A percentile compares a stretch with the other conserved stretches of the same genome.
These are phyloP conservation scores for Nephrotoma appendiculata DNA, from an alignment of 2,888 invertebrate species.

Conservation along the genomic window DNA sequence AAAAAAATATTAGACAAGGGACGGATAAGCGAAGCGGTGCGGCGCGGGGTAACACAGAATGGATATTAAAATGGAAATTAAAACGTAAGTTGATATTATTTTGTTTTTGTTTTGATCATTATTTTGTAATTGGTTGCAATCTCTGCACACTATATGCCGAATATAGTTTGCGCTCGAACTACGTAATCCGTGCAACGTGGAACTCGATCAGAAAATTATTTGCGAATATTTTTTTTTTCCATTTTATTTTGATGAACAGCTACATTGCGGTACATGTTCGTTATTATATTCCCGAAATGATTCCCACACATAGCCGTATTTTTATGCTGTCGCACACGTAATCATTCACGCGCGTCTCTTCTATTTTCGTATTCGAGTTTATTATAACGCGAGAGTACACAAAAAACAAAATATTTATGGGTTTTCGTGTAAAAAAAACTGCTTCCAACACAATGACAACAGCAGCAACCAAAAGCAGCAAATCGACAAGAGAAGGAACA, in stretches of 20 bases:
- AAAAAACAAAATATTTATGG: background rate
- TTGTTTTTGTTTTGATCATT: background rate
- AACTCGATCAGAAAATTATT: background rate
- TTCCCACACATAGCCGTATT: background rate
- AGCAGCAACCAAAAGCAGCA: background rate
- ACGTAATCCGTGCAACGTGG: background rate
- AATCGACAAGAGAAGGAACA: background rate
- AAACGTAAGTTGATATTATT: background rate
- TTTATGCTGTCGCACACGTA: background rate
- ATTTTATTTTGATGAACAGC: background rate
- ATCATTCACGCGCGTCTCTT: background rate
- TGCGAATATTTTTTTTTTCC: background rate
- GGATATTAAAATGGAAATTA: background rate
- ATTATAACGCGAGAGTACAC: background rate
- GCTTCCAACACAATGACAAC: background rate
- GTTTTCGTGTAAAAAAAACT: background rate
- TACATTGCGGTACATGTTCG: background rate
- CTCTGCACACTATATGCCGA: background rate
- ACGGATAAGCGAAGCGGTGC: background rate
- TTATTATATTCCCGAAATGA: background rate
- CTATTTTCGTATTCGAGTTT: background rate
- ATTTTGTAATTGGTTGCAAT: background rate
- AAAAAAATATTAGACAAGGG: background rate
- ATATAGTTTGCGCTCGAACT: background rate
- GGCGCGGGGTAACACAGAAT: background rate